A percentile compares a stretch with the other conserved stretches of the same genome.
phyloP scores from a whole-genome alignment of 1,140 invertebrate genomes.

The Drosophila seguyi region DNA sequence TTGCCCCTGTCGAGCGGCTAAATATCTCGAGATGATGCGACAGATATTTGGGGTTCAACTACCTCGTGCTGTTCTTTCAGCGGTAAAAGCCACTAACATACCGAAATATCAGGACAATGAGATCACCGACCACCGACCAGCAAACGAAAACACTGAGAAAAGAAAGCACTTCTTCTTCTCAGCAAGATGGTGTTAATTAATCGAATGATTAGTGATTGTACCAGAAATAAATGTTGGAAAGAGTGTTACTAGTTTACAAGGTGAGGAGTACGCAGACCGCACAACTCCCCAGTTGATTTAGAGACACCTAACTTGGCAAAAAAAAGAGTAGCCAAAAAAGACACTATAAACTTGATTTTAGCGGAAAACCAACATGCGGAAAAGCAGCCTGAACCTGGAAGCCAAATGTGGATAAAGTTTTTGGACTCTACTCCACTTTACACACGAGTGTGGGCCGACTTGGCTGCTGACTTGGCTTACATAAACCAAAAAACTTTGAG shows the following conservation, averaged over 20 bases:
- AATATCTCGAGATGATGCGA: conserved; percentile 72
- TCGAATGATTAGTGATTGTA: conserved; percentile 25
- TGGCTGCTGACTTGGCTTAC: conserved; percentile 64
- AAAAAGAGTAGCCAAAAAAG: conserved; percentile 40
- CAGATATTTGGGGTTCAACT: conserved; percentile 68
- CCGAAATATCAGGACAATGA: conserved; percentile 24
- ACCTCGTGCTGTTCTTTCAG: conserved; percentile 24
- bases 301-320: conserved; percentile 57
- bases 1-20: conserved; percentile 32
- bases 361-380: conserved; percentile 66
- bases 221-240: conserved; percentile 33
- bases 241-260: conserved; percentile 49
- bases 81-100: conserved; percentile 4
- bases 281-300: conserved; percentile 51
- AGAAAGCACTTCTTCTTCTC: conserved; percentile 21
- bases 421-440: conserved; percentile 45
- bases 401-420: conserved; percentile 68
- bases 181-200: conserved; percentile 35
- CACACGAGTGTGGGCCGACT: conserved; percentile 65
- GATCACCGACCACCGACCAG: conserved; percentile 4
- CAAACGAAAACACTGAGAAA: neutral
- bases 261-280: conserved; percentile 46
- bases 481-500: conserved; percentile 65
- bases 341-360: conserved; percentile 47
- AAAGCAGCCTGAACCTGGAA: conserved; percentile 77